Evolutionary conservation across 2,888 invertebrate genomes (phyloP).

Genomic region (Acanthosoma haemorrhoidale): DNA sequence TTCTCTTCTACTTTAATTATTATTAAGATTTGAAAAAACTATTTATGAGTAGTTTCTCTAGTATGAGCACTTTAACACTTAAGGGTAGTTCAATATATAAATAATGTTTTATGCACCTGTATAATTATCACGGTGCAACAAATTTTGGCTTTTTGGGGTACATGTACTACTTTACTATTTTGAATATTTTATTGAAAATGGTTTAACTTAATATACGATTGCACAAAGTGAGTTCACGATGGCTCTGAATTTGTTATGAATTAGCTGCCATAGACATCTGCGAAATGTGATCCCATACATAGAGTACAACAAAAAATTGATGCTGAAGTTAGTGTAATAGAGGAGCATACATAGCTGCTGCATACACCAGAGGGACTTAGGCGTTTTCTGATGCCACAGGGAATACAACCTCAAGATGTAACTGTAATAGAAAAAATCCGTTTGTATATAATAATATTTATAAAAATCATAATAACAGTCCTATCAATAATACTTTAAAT

Average conservation of each 20-base stretch:
- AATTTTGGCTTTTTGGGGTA: neutral
- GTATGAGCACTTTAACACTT: too few species aligned
- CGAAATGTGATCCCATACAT: constrained; percentile 58
- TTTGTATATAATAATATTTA: neutral
- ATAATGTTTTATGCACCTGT: neutral
- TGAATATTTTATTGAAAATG: neutral
- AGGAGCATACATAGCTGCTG: constrained; percentile 58
- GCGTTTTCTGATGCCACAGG: constrained; percentile 47
- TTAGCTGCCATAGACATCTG: constrained; percentile 51
- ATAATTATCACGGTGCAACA: neutral
- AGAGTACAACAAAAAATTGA: constrained; percentile 59
- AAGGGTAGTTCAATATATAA: too few species aligned
- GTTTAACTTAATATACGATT: neutral
- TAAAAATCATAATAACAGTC: too few species aligned
- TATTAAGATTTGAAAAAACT: too few species aligned
- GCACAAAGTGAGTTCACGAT: neutral
- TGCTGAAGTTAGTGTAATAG: constrained; percentile 61
- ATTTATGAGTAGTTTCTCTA: too few species aligned
- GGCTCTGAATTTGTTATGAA: constrained; percentile 39
- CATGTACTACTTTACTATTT: neutral
- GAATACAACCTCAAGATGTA: constrained; percentile 53
- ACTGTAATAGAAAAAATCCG: constrained; percentile 46
- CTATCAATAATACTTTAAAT: too few species aligned
- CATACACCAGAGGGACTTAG: constrained; percentile 50
- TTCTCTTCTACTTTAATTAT: too few species aligned